Evolutionary conservation across 2,888 invertebrate species (phyloP), one percentile per base, ranked within the genome.

Genomic region (Drosophila kuntzei): DNA sequence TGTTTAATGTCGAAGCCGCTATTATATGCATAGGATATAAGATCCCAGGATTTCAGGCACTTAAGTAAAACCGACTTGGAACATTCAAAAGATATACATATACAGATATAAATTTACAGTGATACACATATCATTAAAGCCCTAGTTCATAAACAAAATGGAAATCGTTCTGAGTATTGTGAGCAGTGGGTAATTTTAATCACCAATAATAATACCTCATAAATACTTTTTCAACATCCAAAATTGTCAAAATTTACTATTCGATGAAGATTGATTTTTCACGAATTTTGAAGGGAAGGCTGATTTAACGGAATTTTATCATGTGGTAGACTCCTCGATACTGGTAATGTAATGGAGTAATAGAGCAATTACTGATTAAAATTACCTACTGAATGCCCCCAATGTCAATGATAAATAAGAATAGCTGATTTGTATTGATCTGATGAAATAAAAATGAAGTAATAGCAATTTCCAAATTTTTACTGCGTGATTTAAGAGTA

Each of bases 11-110:
- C 76, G 74, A 86, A 87, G 84, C 76, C 81, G 81, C 89, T 90
- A 86, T 85, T 81, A 86, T 83, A 90, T 89, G 87, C 85, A 83
- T 83, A 66, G 51, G 34, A 78, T 79, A 89, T 86, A 81, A 80
- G 65, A 60, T 68, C 22, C 20, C 34, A 46, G 8, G 27, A 27
- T 2, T 27, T 2, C 6, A n/a, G n/a, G n/a, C 34, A n/a, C n/a
- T 51, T 51, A 43, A 34, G 11, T 36, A 50, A 22, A 2, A 22
- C 14, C 49, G 22, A 20, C 11, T 22, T 7, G n/a, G 1, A 12
- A 16, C 16, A 4, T 44, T n/a, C 5, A n/a, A 12, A 25, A 43
- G 2, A 18, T n/a, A 32, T 32, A 47, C 2, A 14, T 9, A 37
- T 11, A 11, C 4, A 37, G 4, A 37, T 16, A 11, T 9, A 37